A percentile compares a stretch with the other conserved stretches of the same genome.
phyloP scores from a whole-genome alignment of 2,113 vertebrate species.

The Psettodes erumei region DNA sequence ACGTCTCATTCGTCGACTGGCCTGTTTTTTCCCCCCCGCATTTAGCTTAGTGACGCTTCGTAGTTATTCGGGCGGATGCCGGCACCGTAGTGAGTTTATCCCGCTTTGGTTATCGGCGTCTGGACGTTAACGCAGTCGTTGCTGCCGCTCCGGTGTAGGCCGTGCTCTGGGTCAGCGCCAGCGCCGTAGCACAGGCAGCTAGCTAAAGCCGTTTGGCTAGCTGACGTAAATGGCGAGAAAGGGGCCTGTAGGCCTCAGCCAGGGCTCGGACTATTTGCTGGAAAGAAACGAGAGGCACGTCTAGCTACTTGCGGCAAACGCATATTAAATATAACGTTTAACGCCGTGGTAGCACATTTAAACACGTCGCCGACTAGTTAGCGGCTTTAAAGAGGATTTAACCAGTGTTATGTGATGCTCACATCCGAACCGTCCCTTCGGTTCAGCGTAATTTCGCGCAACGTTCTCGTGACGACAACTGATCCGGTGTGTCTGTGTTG shows the following conservation, averaged over 20 bases:
- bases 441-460: conserved; percentile 16
- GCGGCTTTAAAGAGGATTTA: too few relatives aligned
- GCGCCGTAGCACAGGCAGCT: conserved; percentile 44
- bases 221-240: conserved; percentile 43
- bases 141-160: conserved; percentile 24
- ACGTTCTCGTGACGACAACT: background rate
- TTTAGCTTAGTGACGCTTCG: background rate
- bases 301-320: background rate
- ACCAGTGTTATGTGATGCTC: background rate
- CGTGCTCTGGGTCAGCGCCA: conserved; percentile 61
- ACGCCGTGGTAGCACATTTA: fast-evolving
- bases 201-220: conserved; percentile 39
- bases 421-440: background rate
- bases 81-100: fast-evolving
- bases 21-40: background rate
- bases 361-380: fast-evolving
- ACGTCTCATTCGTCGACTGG: background rate
- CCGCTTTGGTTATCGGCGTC: fast-evolving
- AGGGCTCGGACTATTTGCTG: conserved; percentile 62
- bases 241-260: conserved; percentile 64
- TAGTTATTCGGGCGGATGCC: background rate
- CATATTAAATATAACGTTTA: background rate
- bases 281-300: background rate
- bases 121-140: background rate
- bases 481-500: conserved; percentile 38